These are phyloP conservation scores for Nycticorax nycticorax DNA, from an alignment of 2,113 vertebrate genomes.

Conservation along the genomic window DNA sequence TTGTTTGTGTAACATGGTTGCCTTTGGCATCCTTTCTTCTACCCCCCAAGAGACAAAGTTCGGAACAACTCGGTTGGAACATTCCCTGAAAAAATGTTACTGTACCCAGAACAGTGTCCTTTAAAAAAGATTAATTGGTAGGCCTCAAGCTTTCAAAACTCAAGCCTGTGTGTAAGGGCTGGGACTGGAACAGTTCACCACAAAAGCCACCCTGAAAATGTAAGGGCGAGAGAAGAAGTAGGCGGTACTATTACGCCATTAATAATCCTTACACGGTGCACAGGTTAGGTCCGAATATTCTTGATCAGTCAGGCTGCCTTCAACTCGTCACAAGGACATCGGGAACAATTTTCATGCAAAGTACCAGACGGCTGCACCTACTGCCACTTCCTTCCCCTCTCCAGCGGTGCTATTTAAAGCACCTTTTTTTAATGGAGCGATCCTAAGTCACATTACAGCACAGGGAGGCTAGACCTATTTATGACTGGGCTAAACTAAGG, in stretches of 20 bases:
- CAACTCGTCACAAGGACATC: not conserved
- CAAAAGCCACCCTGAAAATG: not conserved
- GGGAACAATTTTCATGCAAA: not conserved
- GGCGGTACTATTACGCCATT: not conserved
- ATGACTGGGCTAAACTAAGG: not conserved
- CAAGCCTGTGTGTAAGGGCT: not conserved
- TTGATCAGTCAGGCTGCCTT: not conserved
- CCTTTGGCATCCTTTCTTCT: constrained; percentile 5
- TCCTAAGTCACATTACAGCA: not conserved
- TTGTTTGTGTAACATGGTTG: not conserved
- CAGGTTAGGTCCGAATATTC: not conserved
- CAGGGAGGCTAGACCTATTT: not conserved
- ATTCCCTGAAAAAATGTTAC: not conserved
- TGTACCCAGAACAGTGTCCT: not conserved
- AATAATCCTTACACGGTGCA: not conserved
- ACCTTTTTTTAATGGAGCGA: not conserved
- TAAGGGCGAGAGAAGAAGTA: not conserved
- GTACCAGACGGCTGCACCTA: not conserved
- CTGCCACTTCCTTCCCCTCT: not conserved
- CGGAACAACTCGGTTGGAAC: not conserved
- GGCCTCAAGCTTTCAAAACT: not conserved
- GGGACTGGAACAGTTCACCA: not conserved
- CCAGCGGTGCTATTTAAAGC: not conserved
- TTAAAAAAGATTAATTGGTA: not conserved
- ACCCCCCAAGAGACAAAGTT: not conserved